These are phyloP conservation scores for Pseudanteris insignis DNA, from an alignment of 2,888 invertebrate species.

Conservation along the genomic window DNA sequence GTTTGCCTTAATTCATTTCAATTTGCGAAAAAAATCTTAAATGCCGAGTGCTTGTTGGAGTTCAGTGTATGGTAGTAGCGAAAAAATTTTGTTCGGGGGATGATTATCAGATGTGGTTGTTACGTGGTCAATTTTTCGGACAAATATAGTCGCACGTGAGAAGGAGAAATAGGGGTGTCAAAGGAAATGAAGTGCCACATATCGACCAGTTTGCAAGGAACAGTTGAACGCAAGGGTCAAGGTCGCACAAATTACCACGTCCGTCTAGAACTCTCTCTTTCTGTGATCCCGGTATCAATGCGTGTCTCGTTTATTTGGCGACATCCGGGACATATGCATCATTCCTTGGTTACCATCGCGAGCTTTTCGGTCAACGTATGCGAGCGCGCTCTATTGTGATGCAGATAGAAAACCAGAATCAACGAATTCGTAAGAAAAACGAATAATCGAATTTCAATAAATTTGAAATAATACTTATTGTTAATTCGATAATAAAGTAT, in stretches of 20 bases:
- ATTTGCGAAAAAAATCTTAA: no score
- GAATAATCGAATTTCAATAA: no score
- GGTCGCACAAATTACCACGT: slow-evolving; percentile 59
- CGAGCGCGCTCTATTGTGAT: slow-evolving; percentile 3
- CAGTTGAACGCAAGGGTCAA: slow-evolving; percentile 63
- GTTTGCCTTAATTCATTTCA: no score
- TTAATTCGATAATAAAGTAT: no score
- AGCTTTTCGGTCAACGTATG: background rate
- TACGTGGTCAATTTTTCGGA: slow-evolving; percentile 6
- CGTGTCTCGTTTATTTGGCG: slow-evolving; percentile 8
- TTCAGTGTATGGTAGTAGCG: no score
- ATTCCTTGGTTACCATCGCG: slow-evolving; percentile 17
- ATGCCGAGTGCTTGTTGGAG: no score
- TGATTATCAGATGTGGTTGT: no score
- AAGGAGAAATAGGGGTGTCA: slow-evolving; percentile 26
- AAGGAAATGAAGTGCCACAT: slow-evolving; percentile 49
- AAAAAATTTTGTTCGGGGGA: no score
- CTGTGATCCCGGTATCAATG: slow-evolving; percentile 15
- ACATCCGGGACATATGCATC: slow-evolving; percentile 19
- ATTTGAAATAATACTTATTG: no score
- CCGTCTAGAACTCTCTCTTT: slow-evolving; percentile 46
- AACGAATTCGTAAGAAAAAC: no score
- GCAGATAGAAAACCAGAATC: no score
- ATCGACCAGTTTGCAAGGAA: slow-evolving; percentile 61
- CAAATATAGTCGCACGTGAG: slow-evolving; percentile 31